Evolutionary conservation across 2,888 invertebrate genomes (phyloP), one percentile per base, ranked within the genome.

Genomic region (Platypus cylindrus): DNA sequence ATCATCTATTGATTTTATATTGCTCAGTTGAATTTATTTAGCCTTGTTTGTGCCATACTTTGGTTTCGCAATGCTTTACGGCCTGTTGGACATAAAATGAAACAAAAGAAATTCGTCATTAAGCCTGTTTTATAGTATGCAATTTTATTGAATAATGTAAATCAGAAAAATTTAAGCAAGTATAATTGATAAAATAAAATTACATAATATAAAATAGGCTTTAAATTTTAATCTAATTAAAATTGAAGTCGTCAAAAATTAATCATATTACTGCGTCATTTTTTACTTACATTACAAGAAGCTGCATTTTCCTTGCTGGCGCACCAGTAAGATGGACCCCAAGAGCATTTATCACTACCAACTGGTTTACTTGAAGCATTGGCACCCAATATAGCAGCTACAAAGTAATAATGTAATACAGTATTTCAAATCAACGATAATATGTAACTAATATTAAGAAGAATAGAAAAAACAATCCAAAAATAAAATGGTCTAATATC

Each of bases 11-110:
- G n/a, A n/a, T n/a, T n/a, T n/a, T n/a, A n/a, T n/a, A n/a, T n/a
- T n/a, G n/a, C n/a, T n/a, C n/a, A n/a, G n/a, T n/a, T n/a, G n/a
- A n/a, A n/a, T n/a, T n/a, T n/a, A n/a, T n/a, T n/a, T n/a, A n/a
- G n/a, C n/a, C n/a, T n/a, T n/a, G n/a, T 18, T 36, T 39, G 30
- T 29, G 36, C 39, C 39, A 39, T 1, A 39, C 39, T 30, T 39
- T 32, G 12, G 23, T 30, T 26, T 39, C 39, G 23, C 39, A 39
- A 24, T 39, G 36, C 16, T 39, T 8, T 9, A 32, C 15, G 12
- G 32, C 33, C 39, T 39, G 27, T 11, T 15, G 15, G 8, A 28
- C 22, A 36, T 30, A 24, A 30, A 18, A 23, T 30, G 5, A 32
- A 13, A 24, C 17, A 9, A 30, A 23, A 12, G 14, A 18, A 7